phyloP scores from a whole-genome alignment of 2,888 invertebrate genomes.

The Hipparchia semele region DNA sequence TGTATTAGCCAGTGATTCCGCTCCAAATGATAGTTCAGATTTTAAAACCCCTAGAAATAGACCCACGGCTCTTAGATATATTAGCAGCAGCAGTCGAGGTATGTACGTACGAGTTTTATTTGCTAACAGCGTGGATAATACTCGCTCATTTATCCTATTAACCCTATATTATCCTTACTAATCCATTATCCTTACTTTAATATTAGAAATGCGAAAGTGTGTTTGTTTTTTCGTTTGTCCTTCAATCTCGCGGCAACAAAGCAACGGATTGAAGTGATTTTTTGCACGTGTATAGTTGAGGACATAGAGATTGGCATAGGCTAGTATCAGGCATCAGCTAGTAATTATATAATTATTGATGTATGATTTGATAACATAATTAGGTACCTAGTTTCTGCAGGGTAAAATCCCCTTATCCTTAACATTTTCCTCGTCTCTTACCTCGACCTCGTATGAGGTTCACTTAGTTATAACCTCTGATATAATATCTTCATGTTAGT shows the following conservation, averaged over 20 bases:
- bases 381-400: background rate
- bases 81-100: constrained; percentile 78
- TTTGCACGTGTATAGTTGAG: too few species aligned
- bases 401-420: background rate
- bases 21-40: constrained; percentile 58
- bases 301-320: too few species aligned
- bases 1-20: constrained; percentile 68
- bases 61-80: constrained; percentile 69
- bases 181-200: too few species aligned
- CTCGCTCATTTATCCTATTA: background rate
- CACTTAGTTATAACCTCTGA: background rate
- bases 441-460: background rate
- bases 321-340: too few species aligned
- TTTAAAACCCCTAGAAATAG: constrained; percentile 65
- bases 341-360: background rate
- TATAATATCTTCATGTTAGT: background rate
- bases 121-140: too few species aligned
- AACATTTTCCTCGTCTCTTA: background rate
- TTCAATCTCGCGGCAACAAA: too few species aligned
- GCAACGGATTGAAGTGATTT: too few species aligned
- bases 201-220: too few species aligned
- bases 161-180: too few species aligned
- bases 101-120: constrained; percentile 16
- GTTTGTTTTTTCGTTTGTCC: too few species aligned
- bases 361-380: background rate